Conservation (phyloP, 2,113 vertebrate genomes). For the Shinisaurus crocodilurus region DNA sequence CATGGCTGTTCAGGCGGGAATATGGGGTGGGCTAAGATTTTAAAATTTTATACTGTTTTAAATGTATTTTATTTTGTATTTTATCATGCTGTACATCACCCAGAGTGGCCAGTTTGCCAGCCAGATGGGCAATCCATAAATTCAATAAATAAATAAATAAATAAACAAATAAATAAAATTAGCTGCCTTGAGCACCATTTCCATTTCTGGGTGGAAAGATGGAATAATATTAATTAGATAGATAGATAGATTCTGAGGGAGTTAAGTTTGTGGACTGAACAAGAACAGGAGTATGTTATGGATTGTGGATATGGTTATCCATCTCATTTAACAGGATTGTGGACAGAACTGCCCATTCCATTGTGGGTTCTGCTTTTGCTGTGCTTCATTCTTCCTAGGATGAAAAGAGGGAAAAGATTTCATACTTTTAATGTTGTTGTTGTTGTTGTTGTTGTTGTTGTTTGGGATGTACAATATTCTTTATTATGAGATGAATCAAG, state of each 20-base stretch:
- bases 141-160: too few relatives aligned
- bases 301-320: neutral
- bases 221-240: too few relatives aligned
- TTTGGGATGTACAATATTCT: neutral
- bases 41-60: too few relatives aligned
- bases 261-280: neutral
- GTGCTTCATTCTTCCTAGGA: neutral
- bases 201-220: too few relatives aligned
- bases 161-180: too few relatives aligned
- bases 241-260: neutral
- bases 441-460: neutral
- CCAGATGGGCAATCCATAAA: too few relatives aligned
- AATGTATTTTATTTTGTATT: too few relatives aligned
- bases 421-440: neutral
- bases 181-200: too few relatives aligned
- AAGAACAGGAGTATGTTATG: neutral
- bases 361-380: neutral
- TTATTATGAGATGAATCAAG: neutral
- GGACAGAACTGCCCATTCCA: neutral
- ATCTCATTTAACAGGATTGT: neutral
- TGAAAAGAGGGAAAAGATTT: neutral
- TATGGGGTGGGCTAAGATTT: too few relatives aligned
- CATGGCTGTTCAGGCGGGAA: too few relatives aligned
- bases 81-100: too few relatives aligned
- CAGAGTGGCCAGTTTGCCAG: too few relatives aligned